Evolutionary conservation across 2,797 vertebrate species (phyloP).

Genomic region (Pseudomugil gertrudae): DNA sequence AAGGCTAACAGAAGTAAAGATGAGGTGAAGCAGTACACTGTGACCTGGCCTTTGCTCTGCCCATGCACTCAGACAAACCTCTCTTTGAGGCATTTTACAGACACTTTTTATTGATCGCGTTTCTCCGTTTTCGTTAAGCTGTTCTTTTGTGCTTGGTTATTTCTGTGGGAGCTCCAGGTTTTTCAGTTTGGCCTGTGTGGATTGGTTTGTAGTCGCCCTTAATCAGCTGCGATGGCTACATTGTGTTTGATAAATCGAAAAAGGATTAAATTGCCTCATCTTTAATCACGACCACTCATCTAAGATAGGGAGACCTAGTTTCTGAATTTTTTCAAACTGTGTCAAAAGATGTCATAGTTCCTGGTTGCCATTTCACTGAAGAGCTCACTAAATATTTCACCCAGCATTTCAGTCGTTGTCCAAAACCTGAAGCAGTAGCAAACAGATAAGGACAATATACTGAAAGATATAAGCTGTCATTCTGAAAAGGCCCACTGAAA

Average conservation of each 20-base stretch:
- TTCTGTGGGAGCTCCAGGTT: slow-evolving; percentile 55
- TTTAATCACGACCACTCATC: slow-evolving; percentile 52
- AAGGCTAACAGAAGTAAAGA: slow-evolving; percentile 60
- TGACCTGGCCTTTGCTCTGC: slow-evolving; percentile 59
- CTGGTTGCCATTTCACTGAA: slow-evolving; percentile 45
- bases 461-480: slow-evolving; percentile 55
- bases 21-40: slow-evolving; percentile 63
- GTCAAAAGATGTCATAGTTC: slow-evolving; percentile 32
- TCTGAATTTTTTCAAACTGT: slow-evolving; percentile 41
- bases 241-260: slow-evolving; percentile 65
- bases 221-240: slow-evolving; percentile 42
- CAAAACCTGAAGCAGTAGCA: slow-evolving; percentile 25
- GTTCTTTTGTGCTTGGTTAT: slow-evolving; percentile 71
- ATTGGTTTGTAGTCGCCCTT: slow-evolving; percentile 49
- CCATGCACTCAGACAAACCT: slow-evolving; percentile 59
- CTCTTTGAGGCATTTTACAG: slow-evolving; percentile 66
- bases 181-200: slow-evolving; percentile 37
- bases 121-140: slow-evolving; percentile 68
- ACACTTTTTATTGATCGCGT: slow-evolving; percentile 71
- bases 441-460: slow-evolving; percentile 17
- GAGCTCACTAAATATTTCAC: slow-evolving; percentile 36
- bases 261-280: slow-evolving; percentile 54
- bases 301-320: slow-evolving; percentile 41
- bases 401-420: slow-evolving; percentile 47
- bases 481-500: slow-evolving; percentile 33